Evolutionary conservation across 2,888 invertebrate species (phyloP).

Genomic region (Harpagoxenus sublaevis): DNA sequence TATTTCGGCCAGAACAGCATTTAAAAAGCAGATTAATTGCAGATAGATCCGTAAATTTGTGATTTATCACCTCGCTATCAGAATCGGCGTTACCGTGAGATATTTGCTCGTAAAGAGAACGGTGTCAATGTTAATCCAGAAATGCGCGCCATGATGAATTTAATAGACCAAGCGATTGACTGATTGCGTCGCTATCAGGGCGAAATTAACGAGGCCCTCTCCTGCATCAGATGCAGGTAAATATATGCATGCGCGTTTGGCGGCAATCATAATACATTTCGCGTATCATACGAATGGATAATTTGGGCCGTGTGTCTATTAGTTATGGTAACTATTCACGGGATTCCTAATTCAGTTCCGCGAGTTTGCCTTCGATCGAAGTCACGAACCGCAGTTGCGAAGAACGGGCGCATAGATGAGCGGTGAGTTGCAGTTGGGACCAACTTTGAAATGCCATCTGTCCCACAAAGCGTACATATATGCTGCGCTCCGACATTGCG

Average conservation of each 20-base stretch:
- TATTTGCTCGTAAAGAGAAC: slow-evolving; percentile 10
- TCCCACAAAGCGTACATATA: slow-evolving; percentile 38
- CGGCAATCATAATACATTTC: slow-evolving; percentile 39
- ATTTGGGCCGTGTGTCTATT: slow-evolving; percentile 74
- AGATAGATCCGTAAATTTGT: slow-evolving; percentile 7
- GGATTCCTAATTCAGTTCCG: slow-evolving; percentile 81
- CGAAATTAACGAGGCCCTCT: background rate
- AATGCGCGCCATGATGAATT: background rate
- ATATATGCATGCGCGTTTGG: slow-evolving; percentile 20
- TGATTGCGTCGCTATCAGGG: background rate
- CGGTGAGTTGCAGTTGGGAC: slow-evolving; percentile 58
- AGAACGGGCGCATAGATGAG: slow-evolving; percentile 57
- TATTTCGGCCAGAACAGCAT: background rate
- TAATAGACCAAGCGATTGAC: slow-evolving; percentile 18
- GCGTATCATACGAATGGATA: slow-evolving; percentile 56
- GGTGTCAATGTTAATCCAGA: slow-evolving; percentile 1
- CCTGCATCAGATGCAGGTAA: slow-evolving; percentile 13
- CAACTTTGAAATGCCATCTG: slow-evolving; percentile 73
- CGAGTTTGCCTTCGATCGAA: slow-evolving; percentile 77
- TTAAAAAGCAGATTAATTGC: slow-evolving; percentile 31
- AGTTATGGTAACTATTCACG: slow-evolving; percentile 78
- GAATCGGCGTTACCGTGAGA: background rate
- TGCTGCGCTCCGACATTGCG: background rate
- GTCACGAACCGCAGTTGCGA: slow-evolving; percentile 65
- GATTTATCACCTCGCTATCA: slow-evolving; percentile 5